Percentiles rank a stretch among this genome's conserved stretches.
Conservation (phyloP, 2,113 vertebrate genomes). For the Theristicus caerulescens region DNA sequence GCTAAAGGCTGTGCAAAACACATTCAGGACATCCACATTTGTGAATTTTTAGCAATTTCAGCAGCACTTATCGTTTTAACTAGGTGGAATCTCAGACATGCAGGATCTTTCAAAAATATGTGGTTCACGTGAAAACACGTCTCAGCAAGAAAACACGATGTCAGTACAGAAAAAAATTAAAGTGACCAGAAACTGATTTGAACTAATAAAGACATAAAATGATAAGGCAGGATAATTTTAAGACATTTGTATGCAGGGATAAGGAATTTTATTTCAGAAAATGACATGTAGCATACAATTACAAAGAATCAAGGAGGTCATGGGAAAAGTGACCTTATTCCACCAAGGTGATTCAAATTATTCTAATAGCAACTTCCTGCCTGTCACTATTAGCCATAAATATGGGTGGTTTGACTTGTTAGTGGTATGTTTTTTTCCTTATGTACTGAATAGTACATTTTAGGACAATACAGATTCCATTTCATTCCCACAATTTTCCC, state of each 20-base stretch:
- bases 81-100: not conserved
- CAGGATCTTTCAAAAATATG: not conserved
- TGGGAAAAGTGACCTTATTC: not conserved
- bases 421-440: not conserved
- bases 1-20: not conserved
- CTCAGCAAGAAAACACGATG: not conserved
- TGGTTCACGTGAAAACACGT: not conserved
- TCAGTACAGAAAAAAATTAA: not conserved
- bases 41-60: not conserved
- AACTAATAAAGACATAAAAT: not conserved
- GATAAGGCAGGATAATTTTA: not conserved
- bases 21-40: not conserved
- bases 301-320: not conserved
- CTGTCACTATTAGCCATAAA: not conserved
- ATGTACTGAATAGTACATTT: not conserved
- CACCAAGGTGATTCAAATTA: not conserved
- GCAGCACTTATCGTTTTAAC: not conserved
- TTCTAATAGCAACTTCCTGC: not conserved
- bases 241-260: not conserved
- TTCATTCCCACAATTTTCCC: not conserved
- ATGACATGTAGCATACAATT: not conserved
- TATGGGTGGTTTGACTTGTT: not conserved
- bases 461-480: not conserved
- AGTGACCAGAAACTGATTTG: not conserved
- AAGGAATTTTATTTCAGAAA: not conserved